phyloP scores from a whole-genome alignment of 2,113 vertebrate genomes.

The Ramphastos sulfuratus region DNA sequence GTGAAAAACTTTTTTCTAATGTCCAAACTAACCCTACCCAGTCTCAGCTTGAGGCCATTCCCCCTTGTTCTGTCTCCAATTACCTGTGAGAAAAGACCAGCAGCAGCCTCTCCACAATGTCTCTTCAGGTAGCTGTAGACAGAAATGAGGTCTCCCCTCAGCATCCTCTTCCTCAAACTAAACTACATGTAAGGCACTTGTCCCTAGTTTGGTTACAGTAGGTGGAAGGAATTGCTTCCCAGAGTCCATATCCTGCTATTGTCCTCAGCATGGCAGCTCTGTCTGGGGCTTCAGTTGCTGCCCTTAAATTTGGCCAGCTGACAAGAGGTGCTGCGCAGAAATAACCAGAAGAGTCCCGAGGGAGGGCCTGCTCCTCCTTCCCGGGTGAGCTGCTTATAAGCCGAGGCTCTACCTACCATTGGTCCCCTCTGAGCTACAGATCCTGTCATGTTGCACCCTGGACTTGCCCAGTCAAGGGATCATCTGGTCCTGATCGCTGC shows the following conservation, averaged over 20 bases:
- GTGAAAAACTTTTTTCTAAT: no score
- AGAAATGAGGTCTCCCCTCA: no score
- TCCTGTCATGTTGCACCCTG: accelerated
- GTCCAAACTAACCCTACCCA: no score
- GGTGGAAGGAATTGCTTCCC: neutral
- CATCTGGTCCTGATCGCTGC: no score
- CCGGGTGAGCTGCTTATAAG: neutral
- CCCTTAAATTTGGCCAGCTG: neutral
- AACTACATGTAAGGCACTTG: neutral
- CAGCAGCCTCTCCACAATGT: no score
- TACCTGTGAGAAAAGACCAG: no score
- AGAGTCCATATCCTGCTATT: neutral
- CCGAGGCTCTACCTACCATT: neutral
- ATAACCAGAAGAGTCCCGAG: neutral
- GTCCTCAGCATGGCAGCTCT: neutral
- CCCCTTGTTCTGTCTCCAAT: no score
- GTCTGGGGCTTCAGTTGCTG: neutral
- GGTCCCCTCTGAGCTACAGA: accelerated
- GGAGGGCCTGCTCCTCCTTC: neutral
- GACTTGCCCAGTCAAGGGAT: neutral
- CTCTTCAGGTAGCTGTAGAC: no score
- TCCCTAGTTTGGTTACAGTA: neutral
- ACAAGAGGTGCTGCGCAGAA: neutral
- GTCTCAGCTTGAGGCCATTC: no score
- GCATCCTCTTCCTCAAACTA: no score